Evolutionary conservation across 1,140 invertebrate species (phyloP), one percentile per base, ranked within the genome.

Genomic region (Physella acuta): DNA sequence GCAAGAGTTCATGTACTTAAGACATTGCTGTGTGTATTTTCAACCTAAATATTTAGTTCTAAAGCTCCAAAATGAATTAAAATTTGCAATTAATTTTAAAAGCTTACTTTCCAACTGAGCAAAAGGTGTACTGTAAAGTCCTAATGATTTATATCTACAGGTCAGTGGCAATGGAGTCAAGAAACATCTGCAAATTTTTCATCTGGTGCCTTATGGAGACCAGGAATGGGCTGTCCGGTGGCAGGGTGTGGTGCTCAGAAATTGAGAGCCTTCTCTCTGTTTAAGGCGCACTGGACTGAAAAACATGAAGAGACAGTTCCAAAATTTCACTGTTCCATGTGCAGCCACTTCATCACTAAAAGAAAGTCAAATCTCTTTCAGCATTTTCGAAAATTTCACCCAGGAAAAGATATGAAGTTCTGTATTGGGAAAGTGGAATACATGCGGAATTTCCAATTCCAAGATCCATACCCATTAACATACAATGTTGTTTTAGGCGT

Each of bases 281-380:
- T 64, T 28, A 31, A 49, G 11, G 62, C 49, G 36, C 62, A 64
- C 49, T 64, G 62, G 62, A 51, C 4, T 5, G 62, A 64, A 28
- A 64, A 64, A 28, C 62, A 67, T 39, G 64, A 67, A 33, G 34
- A 56, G 30, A 55, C 56, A 17, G 64, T 67, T 28, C 33, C 53
- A 28, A 56, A 56, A 56, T 67, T 55, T 20, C 62, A 64, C 49
- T 64, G 62, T 30, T 51, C 62, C 30, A 31, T 31, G 49, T 64
- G 62, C 44, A 8, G n/a, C n/a, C 37, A 64, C 26, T 62, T 39
- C 28, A 3, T 30, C 3, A 34, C 37, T n/a, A 64, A 64, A 24
- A 39, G 62, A 17, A 51, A 53, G 17, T 52, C 62, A 20, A 64
- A 64, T 34, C 36, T 64, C 11, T 33, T 52, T 17, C 49, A 20